Evolutionary conservation across 1,140 invertebrate species (phyloP).

Genomic region (Drosophila ironensis): DNA sequence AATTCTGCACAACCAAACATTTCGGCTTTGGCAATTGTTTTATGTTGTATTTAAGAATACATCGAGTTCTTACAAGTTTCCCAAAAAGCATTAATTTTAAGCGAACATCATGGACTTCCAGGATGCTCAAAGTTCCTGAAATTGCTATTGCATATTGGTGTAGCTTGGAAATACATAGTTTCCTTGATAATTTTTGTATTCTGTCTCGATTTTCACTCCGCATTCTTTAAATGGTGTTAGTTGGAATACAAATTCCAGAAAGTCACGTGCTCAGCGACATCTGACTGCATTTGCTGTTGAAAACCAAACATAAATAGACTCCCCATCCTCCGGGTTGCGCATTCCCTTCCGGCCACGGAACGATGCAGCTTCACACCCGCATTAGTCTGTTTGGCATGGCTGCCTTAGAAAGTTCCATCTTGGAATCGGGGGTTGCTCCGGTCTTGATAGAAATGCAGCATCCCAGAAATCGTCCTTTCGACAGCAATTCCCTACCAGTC

Average conservation of each 20-base stretch:
- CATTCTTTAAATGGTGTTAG: background rate
- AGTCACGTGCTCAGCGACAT: constrained; percentile 56
- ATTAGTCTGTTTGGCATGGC: constrained; percentile 37
- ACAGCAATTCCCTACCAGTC: constrained; percentile 30
- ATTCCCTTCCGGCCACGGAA: background rate
- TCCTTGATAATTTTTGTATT: background rate
- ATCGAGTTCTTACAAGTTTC: too few species aligned
- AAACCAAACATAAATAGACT: constrained; percentile 53
- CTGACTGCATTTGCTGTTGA: constrained; percentile 42
- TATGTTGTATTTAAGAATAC: too few species aligned
- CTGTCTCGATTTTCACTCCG: too few species aligned
- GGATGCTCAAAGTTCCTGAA: too few species aligned
- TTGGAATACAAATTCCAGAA: constrained; percentile 21
- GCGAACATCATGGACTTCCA: too few species aligned
- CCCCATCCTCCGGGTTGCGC: background rate
- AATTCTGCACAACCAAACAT: too few species aligned
- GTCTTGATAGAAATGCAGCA: constrained; percentile 54
- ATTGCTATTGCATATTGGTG: too few species aligned
- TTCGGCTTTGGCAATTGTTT: too few species aligned
- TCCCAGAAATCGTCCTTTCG: constrained; percentile 16
- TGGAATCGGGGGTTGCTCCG: constrained; percentile 18
- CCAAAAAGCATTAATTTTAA: background rate
- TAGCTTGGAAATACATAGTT: too few species aligned
- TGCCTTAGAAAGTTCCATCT: constrained; percentile 18
- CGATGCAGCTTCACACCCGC: constrained; percentile 7